Percentiles rank a stretch among this genome's conserved stretches.
phyloP scores from a whole-genome alignment of 2,113 vertebrate species.

The Coregonus clupeaformis region DNA sequence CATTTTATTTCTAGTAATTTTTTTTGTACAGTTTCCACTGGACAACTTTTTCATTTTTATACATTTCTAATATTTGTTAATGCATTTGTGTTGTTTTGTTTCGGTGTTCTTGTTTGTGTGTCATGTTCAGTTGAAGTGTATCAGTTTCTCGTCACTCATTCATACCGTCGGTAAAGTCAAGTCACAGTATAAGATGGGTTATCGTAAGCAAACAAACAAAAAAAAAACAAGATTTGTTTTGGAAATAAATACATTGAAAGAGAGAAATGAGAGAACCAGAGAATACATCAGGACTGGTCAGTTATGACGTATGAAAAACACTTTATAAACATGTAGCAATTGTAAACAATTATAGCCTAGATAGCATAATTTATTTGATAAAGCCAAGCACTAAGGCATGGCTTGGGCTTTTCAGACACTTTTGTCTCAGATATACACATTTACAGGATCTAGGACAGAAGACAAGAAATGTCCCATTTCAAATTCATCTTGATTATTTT shows the following conservation, averaged over 20 bases:
- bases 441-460: slow-evolving; percentile 78
- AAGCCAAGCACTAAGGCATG: slow-evolving; percentile 49
- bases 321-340: slow-evolving; percentile 72
- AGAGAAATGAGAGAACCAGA: slow-evolving; percentile 66
- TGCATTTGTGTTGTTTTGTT: slow-evolving; percentile 49
- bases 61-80: slow-evolving; percentile 68
- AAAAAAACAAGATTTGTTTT: slow-evolving; percentile 40
- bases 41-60: slow-evolving; percentile 65
- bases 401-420: slow-evolving; percentile 59
- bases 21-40: slow-evolving; percentile 71
- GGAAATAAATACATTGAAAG: slow-evolving; percentile 73
- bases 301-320: slow-evolving; percentile 64
- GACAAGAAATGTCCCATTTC: slow-evolving; percentile 69
- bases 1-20: slow-evolving; percentile 60
- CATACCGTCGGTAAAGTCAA: slow-evolving; percentile 81
- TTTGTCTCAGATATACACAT: slow-evolving; percentile 59
- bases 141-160: slow-evolving; percentile 76
- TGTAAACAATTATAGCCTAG: slow-evolving; percentile 74
- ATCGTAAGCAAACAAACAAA: slow-evolving; percentile 63
- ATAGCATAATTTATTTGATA: slow-evolving; percentile 52
- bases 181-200: slow-evolving; percentile 76
- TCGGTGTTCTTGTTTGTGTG: slow-evolving; percentile 74
- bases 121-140: slow-evolving; percentile 73
- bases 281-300: slow-evolving; percentile 60
- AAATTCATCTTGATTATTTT: slow-evolving; percentile 22